Evolutionary conservation across 1,140 invertebrate genomes (phyloP).

Genomic region (Platorchestia sp.): DNA sequence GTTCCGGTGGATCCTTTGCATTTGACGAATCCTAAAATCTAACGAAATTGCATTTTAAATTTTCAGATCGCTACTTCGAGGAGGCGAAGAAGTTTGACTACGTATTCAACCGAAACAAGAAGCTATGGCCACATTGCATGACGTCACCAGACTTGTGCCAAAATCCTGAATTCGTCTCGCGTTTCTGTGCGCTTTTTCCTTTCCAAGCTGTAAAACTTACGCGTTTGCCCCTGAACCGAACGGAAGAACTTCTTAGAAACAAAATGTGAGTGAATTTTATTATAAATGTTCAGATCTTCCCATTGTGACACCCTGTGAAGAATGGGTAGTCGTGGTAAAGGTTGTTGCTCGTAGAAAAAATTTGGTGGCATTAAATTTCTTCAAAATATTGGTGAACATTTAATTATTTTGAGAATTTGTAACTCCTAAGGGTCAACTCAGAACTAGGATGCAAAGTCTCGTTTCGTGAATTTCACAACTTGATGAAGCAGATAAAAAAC

Average conservation of each 20-base stretch:
- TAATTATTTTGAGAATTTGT: no score
- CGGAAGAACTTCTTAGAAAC: constrained; percentile 80
- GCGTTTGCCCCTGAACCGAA: constrained; percentile 79
- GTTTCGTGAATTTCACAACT: no score
- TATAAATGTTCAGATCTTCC: no score
- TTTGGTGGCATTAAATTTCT: no score
- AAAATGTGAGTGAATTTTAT: constrained; percentile 76
- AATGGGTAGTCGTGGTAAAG: no score
- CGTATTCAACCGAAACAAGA: constrained; percentile 85
- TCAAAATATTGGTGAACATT: no score
- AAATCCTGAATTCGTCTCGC: constrained; percentile 79
- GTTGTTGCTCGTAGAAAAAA: no score
- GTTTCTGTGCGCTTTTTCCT: constrained; percentile 85
- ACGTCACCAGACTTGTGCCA: constrained; percentile 81
- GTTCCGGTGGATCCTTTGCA: background rate
- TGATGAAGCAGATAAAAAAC: no score
- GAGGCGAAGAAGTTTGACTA: constrained; percentile 83
- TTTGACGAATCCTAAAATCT: background rate
- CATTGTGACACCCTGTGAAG: no score
- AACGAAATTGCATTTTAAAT: background rate
- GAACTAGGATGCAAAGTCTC: no score
- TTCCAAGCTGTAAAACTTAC: constrained; percentile 91
- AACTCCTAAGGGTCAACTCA: no score
- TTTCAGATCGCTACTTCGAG: constrained; percentile 79
- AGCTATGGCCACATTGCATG: constrained; percentile 83